These are phyloP conservation scores for Embiotoca jacksoni DNA, from an alignment of 2,113 vertebrate genomes.

Conservation along the genomic window DNA sequence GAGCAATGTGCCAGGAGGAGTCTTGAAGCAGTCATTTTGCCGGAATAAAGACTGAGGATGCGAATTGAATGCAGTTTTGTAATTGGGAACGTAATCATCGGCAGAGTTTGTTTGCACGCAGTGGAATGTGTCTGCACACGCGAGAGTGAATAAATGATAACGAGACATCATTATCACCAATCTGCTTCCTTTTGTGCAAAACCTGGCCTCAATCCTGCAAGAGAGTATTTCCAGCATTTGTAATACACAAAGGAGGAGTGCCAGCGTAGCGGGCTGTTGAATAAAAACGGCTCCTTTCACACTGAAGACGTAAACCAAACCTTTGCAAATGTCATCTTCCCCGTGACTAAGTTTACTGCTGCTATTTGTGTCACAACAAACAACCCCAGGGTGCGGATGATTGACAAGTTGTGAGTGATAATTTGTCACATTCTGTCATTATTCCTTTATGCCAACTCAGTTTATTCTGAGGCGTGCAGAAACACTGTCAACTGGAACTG, in stretches of 20 bases:
- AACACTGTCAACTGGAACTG: conserved; percentile 33
- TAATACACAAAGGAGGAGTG: conserved; percentile 14
- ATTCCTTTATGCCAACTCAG: conserved; percentile 56
- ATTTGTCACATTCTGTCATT: conserved; percentile 72
- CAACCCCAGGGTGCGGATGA: conserved; percentile 69
- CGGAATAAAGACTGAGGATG: conserved; percentile 27
- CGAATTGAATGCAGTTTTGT: conserved; percentile 27
- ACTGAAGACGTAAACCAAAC: conserved; percentile 50
- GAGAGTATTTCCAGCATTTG: conserved; percentile 2
- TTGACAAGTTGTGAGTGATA: conserved; percentile 71
- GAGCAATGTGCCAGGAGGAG: conserved; percentile 33
- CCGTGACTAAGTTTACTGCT: conserved; percentile 56
- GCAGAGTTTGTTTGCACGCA: conserved; percentile 44
- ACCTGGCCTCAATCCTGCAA: conserved; percentile 19
- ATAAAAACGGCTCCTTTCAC: conserved; percentile 23
- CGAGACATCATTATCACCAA: conserved; percentile 48
- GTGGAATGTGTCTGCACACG: conserved; percentile 23
- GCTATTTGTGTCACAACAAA: conserved; percentile 78
- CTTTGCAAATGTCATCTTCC: conserved; percentile 65
- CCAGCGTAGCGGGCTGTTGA: conserved; percentile 9
- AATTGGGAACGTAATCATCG: conserved; percentile 37
- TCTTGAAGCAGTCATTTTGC: conserved; percentile 46
- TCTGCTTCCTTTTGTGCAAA: conserved; percentile 40
- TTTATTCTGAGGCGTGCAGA: conserved; percentile 30
- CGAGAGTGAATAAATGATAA: conserved; percentile 43